Conservation (phyloP, 2,888 invertebrate genomes). For the Standfussiana lucernea region DNA sequence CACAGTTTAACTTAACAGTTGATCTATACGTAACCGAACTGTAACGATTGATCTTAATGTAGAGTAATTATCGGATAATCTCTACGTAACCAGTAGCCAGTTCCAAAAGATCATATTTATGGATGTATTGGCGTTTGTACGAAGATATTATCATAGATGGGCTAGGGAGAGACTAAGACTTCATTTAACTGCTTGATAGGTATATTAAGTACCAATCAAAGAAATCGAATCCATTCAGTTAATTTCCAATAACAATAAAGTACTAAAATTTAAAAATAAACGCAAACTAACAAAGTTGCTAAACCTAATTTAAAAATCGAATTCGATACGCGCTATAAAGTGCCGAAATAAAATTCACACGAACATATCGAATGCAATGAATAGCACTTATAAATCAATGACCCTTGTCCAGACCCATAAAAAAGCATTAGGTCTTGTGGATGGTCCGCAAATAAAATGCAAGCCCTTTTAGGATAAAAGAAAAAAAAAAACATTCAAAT, state of each 20-base stretch:
- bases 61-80: background rate
- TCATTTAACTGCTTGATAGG: background rate
- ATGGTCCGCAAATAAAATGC: constrained; percentile 16
- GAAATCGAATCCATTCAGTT: background rate
- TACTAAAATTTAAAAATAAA: background rate
- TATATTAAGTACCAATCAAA: background rate
- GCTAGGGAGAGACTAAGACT: background rate
- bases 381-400: constrained; percentile 41
- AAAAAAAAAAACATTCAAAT: constrained; percentile 37
- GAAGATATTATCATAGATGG: background rate
- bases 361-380: constrained; percentile 19
- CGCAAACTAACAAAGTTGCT: background rate
- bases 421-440: constrained; percentile 30
- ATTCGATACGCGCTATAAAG: constrained; percentile 6
- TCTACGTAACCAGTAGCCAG: constrained; percentile 7
- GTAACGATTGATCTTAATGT: constrained; percentile 20
- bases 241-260: background rate
- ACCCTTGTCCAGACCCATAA: constrained; percentile 29
- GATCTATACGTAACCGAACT: constrained; percentile 23
- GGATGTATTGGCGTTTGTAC: background rate
- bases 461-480: constrained; percentile 6
- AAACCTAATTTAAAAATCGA: background rate
- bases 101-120: background rate
- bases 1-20: background rate
- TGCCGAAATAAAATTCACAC: constrained; percentile 23